A percentile compares a stretch with the other conserved stretches of the same genome.
These are phyloP conservation scores for Myiothlypis coronata DNA, from an alignment of 2,797 vertebrate species.

Conservation along the genomic window DNA sequence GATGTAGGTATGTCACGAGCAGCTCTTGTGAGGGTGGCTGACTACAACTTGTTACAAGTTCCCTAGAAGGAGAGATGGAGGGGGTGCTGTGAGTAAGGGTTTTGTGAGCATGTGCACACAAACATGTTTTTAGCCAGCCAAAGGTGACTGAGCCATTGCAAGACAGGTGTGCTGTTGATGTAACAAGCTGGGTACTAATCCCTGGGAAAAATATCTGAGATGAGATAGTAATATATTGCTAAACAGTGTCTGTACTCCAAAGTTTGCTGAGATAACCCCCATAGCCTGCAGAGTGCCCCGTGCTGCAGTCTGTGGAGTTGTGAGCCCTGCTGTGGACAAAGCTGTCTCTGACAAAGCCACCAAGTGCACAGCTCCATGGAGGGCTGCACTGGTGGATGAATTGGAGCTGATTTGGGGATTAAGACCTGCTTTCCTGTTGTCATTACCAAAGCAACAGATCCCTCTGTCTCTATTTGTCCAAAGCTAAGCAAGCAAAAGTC, in stretches of 20 bases:
- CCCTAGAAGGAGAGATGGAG: not conserved
- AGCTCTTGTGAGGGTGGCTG: not conserved
- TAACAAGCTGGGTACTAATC: not conserved
- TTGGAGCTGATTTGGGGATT: slow-evolving; percentile 6
- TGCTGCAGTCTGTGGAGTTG: not conserved
- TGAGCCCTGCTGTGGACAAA: not conserved
- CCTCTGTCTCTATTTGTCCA: not conserved
- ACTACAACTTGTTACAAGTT: not conserved
- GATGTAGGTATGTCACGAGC: not conserved
- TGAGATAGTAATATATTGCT: not conserved
- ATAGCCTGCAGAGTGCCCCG: rapidly evolving
- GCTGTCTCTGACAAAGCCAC: not conserved
- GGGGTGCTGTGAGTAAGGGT: not conserved
- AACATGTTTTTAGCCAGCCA: not conserved
- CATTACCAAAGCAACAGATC: not conserved
- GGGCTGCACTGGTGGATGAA: not conserved
- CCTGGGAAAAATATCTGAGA: not conserved
- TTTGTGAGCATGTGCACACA: no score
- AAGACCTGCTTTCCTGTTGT: not conserved
- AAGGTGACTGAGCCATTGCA: not conserved
- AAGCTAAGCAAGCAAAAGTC: slow-evolving; percentile 17
- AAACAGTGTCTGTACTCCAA: not conserved
- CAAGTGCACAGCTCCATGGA: not conserved
- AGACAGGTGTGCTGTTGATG: not conserved
- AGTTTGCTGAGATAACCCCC: not conserved